phyloP scores from a whole-genome alignment of 2,888 invertebrate genomes.

The Prostheceraeus crozeri region DNA sequence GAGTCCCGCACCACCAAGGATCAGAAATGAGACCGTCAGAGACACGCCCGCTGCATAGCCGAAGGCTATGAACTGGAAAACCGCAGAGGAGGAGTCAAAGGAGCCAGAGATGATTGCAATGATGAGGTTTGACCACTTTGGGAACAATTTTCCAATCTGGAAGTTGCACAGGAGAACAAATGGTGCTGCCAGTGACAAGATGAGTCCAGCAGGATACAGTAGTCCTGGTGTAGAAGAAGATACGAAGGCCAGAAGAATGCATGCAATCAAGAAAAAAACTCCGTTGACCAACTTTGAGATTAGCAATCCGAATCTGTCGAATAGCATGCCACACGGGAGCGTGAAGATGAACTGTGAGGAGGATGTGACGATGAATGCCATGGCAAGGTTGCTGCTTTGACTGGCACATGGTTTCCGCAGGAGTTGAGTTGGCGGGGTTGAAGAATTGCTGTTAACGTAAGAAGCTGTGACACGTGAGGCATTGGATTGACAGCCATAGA shows the following conservation, averaged over 20 bases:
- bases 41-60: background rate
- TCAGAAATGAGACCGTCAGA: slow-evolving; percentile 3
- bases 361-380: slow-evolving; percentile 6
- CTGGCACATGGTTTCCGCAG: background rate
- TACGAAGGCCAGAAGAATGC: slow-evolving; percentile 23
- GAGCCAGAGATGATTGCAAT: slow-evolving; percentile 19
- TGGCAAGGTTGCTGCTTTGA: slow-evolving; percentile 24
- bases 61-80: slow-evolving; percentile 10
- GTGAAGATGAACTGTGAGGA: slow-evolving; percentile 1
- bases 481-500: no score
- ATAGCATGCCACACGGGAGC: slow-evolving; percentile 13
- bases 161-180: slow-evolving; percentile 29
- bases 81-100: slow-evolving; percentile 21
- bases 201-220: background rate
- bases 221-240: slow-evolving; percentile 8
- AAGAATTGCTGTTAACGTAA: no score
- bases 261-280: slow-evolving; percentile 15
- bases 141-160: slow-evolving; percentile 25
- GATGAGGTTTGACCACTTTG: slow-evolving; percentile 7
- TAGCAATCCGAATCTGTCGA: slow-evolving; percentile 6
- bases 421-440: no score
- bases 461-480: no score
- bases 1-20: slow-evolving; percentile 9
- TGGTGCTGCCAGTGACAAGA: background rate
- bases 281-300: slow-evolving; percentile 10